phyloP scores from a whole-genome alignment of 2,888 invertebrate genomes.

The Eulithis testata region DNA sequence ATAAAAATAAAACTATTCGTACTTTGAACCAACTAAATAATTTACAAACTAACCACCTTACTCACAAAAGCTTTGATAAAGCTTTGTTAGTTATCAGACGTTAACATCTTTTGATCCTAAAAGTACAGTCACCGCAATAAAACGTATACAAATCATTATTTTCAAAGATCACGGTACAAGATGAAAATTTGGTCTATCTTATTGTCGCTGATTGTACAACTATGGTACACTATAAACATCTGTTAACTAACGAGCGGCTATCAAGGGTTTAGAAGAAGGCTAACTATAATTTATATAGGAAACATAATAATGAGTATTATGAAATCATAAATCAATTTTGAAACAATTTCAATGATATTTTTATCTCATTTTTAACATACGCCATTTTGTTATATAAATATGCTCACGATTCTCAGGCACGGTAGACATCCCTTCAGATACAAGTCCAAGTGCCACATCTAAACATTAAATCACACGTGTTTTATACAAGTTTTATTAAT shows the following conservation, averaged over 20 bases:
- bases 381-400: not conserved
- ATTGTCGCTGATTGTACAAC: too few relatives aligned
- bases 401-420: not conserved
- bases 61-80: not conserved
- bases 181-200: too few relatives aligned
- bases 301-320: constrained; percentile 63
- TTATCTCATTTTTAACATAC: not conserved
- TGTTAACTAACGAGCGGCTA: not conserved
- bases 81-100: too few relatives aligned
- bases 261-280: constrained; percentile 10
- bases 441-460: too few relatives aligned
- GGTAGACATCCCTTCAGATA: not conserved
- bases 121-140: too few relatives aligned
- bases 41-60: not conserved
- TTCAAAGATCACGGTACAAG: too few relatives aligned
- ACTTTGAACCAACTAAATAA: constrained; percentile 4
- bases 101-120: too few relatives aligned
- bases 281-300: constrained; percentile 54
- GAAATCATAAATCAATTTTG: constrained; percentile 19
- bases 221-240: not conserved
- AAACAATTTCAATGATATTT: not conserved
- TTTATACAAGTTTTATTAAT: not conserved
- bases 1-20: not conserved
- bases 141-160: too few relatives aligned
- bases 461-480: too few relatives aligned